Percentiles rank a stretch among this genome's conserved stretches.
Evolutionary conservation across 2,888 invertebrate species (phyloP).

Genomic region (Eumacrocentrus americanus): DNA sequence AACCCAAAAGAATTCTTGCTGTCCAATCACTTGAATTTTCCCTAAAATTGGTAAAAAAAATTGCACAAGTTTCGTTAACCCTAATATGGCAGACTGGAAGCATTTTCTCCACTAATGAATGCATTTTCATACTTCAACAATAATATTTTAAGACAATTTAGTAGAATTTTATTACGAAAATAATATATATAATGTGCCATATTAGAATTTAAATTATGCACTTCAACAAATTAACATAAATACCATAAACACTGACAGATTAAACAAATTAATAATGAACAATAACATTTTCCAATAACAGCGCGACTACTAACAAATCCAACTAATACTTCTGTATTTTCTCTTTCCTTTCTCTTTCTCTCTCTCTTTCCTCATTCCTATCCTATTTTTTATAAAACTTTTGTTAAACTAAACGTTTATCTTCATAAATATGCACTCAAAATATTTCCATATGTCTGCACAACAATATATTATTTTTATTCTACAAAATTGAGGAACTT

Average conservation of each 20-base stretch:
- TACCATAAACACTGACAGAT: neutral
- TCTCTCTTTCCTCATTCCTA: neutral
- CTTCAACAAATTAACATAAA: neutral
- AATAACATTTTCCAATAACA: neutral
- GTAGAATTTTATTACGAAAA: too few relatives aligned
- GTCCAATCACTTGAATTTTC: neutral
- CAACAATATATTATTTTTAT: neutral
- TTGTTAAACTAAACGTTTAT: neutral
- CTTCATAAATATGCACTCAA: neutral
- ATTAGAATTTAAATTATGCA: neutral
- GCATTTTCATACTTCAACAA: neutral
- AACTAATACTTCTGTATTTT: neutral
- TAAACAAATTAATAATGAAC: too few relatives aligned
- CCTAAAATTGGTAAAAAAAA: conserved; percentile 4
- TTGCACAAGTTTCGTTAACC: too few relatives aligned
- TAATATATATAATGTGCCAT: neutral
- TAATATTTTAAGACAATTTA: too few relatives aligned
- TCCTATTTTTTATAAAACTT: neutral
- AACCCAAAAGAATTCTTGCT: neutral
- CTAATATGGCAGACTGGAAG: neutral
- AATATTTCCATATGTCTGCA: neutral
- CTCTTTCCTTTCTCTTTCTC: neutral
- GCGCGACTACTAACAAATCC: neutral
- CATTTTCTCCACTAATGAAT: neutral
- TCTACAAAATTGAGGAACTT: neutral